A percentile compares a stretch with the other conserved stretches of the same genome.
Evolutionary conservation across 2,888 invertebrate species (phyloP).

Genomic region (Horisme vitalbata): DNA sequence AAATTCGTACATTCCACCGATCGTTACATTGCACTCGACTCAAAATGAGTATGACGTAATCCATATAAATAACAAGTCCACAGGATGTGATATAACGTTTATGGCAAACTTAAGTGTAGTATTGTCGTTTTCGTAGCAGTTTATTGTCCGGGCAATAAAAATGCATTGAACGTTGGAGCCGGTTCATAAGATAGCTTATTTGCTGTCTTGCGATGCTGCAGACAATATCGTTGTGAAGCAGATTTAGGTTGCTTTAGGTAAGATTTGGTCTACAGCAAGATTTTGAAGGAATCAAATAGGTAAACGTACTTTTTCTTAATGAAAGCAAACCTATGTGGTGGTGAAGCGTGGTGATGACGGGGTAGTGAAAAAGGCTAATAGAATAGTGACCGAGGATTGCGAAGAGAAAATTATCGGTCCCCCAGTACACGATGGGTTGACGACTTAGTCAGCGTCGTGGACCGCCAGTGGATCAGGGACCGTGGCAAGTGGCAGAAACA

Average conservation of each 20-base stretch:
- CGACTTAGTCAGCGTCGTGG: too few relatives aligned
- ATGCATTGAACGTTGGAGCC: constrained; percentile 71
- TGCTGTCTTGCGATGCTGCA: constrained; percentile 39
- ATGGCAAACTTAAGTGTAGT: constrained; percentile 69
- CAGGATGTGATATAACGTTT: constrained; percentile 72
- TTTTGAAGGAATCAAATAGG: too few relatives aligned
- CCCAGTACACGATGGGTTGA: too few relatives aligned
- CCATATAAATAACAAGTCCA: constrained; percentile 63
- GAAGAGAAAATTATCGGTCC: too few relatives aligned
- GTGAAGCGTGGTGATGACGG: too few relatives aligned
- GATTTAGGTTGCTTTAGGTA: constrained; percentile 3
- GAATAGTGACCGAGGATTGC: too few relatives aligned
- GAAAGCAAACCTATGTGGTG: too few relatives aligned
- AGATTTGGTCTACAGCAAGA: constrained; percentile 5
- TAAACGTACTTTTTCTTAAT: not conserved
- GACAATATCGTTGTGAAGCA: constrained; percentile 24
- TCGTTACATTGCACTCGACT: constrained; percentile 18
- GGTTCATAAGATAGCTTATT: constrained; percentile 54
- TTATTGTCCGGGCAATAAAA: constrained; percentile 72
- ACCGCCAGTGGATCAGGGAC: too few relatives aligned
- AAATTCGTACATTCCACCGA: constrained; percentile 22
- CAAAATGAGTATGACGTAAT: constrained; percentile 36
- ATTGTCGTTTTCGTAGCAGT: constrained; percentile 69
- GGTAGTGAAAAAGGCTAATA: too few relatives aligned
- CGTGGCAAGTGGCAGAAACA: too few relatives aligned